Evolutionary conservation across 30 jellyfish, hydroid and myxozoan species (phyloP).

Genomic region (Turritopsis rubra): DNA sequence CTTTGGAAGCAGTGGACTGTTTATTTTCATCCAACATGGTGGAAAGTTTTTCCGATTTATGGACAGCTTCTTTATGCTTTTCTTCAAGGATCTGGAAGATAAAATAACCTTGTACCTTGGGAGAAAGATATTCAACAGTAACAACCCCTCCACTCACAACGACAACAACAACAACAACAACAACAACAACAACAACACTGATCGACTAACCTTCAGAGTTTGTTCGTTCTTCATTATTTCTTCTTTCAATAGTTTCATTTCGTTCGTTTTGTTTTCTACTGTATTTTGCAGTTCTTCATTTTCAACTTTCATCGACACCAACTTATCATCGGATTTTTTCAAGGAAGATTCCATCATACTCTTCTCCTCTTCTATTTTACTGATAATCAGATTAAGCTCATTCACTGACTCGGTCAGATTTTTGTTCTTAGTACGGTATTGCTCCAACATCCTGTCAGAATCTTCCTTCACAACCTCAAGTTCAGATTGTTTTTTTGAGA

Average conservation of each 20-base stretch:
- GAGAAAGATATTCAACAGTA: too few relatives aligned
- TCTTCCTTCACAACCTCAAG: conserved; percentile 21
- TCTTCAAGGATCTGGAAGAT: not conserved
- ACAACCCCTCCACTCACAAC: too few relatives aligned
- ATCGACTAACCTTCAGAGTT: not conserved
- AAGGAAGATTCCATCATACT: not conserved
- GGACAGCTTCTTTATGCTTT: not conserved
- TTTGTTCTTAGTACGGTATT: not conserved
- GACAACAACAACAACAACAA: not conserved
- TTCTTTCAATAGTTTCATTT: not conserved
- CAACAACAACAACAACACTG: not conserved
- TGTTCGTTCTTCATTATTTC: not conserved
- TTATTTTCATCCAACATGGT: not conserved
- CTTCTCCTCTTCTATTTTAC: not conserved
- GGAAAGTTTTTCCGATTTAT: not conserved
- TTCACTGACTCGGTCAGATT: not conserved
- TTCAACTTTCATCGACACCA: not conserved
- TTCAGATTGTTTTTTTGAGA: conserved; percentile 28
- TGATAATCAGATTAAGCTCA: not conserved
- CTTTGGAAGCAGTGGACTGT: not conserved
- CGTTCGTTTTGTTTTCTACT: not conserved
- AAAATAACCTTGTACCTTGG: too few relatives aligned
- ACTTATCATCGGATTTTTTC: not conserved
- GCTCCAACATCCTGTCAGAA: not conserved
- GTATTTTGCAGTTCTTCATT: conserved; percentile 6